Evolutionary conservation across 2,888 invertebrate species (phyloP), one percentile per base, ranked within the genome.

Genomic region (Choreutis nemorana): DNA sequence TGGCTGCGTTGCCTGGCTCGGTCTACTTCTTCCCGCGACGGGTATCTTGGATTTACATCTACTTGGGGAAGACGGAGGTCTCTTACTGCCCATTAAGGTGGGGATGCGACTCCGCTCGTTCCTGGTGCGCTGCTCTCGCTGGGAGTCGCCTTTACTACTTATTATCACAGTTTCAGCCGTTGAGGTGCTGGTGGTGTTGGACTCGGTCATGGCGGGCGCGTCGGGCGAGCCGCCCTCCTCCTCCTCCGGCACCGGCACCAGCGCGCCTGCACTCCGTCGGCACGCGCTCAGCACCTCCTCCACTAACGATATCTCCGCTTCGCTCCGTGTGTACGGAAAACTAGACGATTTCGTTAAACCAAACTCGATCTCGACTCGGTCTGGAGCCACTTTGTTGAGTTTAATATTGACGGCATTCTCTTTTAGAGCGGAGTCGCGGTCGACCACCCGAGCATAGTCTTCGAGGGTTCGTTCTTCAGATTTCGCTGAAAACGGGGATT

Each of bases 101-200:
- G 83, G 83, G 43, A 83, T 82, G 36, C 81, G 78, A 55, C 82
- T 83, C 48, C 79, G 81, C 39, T 83, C 83, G 42, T 55, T 61
- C 46, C 73, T 77, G 40, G 50, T 52, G 51, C 57, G 70, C 35
- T 67, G 55, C 30, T 73, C 72, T 41, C 58, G 63, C 35, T 55
- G 64, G 33, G 46, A 40, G 31, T 75, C 75, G 54, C 61, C 66
- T 60, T 73, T 81, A 72, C 75, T 83, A 66, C 83, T 83, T 68
- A 86, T 81, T 60, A 86, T 84, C 57, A 87, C 82, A 51, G 87
- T 87, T 66, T 87, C 87, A 37, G 87, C 86, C 34, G 87, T 87
- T 46, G 87, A 87, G 32, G 83, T 81, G 59, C 83, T 84, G 33
- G 85, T 85, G 38, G 85, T 85, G 50, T 83, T 73, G 8, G 85